Evolutionary conservation across 2,888 invertebrate species (phyloP).

Genomic region (Mactromeris polynyma): DNA sequence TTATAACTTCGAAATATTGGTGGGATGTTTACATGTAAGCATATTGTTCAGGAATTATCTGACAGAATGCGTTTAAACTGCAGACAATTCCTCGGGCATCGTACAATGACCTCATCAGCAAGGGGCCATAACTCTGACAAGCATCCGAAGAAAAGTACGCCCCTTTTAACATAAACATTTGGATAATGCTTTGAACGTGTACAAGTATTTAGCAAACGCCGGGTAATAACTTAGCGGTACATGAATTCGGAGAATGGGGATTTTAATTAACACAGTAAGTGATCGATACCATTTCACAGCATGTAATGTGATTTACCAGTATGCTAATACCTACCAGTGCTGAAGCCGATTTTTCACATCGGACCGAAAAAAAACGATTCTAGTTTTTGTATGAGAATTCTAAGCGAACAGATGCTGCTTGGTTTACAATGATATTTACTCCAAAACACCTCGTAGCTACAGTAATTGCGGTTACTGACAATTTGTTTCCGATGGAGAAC

Average conservation of each 20-base stretch:
- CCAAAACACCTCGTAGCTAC: constrained; percentile 26
- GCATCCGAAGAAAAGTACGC: too few relatives aligned
- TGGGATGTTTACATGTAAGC: too few relatives aligned
- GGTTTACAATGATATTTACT: constrained; percentile 25
- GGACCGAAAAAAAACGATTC: neutral
- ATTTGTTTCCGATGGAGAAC: constrained; percentile 7
- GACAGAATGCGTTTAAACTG: too few relatives aligned
- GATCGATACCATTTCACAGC: neutral
- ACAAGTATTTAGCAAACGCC: too few relatives aligned
- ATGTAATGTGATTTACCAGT: neutral
- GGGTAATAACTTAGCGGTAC: neutral
- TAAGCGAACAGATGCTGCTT: neutral
- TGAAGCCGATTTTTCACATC: neutral
- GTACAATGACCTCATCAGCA: too few relatives aligned
- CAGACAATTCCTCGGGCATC: too few relatives aligned
- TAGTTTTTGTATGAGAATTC: neutral
- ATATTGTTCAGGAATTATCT: too few relatives aligned
- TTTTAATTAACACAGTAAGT: neutral
- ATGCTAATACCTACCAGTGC: neutral
- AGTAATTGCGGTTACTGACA: constrained; percentile 20
- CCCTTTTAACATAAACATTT: too few relatives aligned
- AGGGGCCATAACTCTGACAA: too few relatives aligned
- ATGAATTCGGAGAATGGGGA: neutral
- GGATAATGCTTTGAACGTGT: too few relatives aligned
- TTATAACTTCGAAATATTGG: too few relatives aligned